Percentiles rank a stretch among this genome's conserved stretches.
These are phyloP conservation scores for Elephantulus edwardii DNA, from an alignment of 2,113 vertebrate species.

Conservation along the genomic window DNA sequence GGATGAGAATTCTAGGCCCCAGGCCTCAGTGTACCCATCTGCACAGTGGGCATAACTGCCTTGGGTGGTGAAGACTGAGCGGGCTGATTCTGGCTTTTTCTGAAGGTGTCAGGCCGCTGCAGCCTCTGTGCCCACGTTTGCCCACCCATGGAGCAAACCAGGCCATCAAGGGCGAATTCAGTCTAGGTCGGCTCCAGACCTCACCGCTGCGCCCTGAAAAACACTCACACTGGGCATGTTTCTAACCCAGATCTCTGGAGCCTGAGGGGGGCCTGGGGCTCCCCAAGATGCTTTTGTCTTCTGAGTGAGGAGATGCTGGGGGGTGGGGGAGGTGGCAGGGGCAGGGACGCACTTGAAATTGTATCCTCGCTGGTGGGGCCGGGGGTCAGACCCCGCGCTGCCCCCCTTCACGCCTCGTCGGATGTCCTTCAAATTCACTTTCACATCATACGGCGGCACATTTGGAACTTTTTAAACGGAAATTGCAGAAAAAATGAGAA, in stretches of 20 bases:
- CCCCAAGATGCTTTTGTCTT: neutral
- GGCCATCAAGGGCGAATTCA: too few species aligned
- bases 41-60: neutral
- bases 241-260: neutral
- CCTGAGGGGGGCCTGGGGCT: neutral
- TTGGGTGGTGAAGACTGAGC: too few species aligned
- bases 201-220: too few species aligned
- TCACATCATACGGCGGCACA: constrained; percentile 71
- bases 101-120: too few species aligned
- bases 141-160: too few species aligned
- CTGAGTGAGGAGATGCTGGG: too few species aligned
- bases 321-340: too few species aligned
- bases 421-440: constrained; percentile 65
- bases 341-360: constrained; percentile 41
- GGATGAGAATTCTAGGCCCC: neutral
- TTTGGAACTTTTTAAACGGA: constrained; percentile 79
- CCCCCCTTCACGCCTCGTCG: constrained; percentile 52
- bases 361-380: constrained; percentile 45
- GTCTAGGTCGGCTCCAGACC: too few species aligned
- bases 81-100: too few species aligned
- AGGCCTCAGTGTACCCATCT: neutral
- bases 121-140: too few species aligned
- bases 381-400: constrained; percentile 9
- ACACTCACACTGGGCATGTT: accelerated
- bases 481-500: constrained; percentile 78